Percentiles rank a stretch among this genome's conserved stretches.
Evolutionary conservation across 1,140 invertebrate genomes (phyloP).

Genomic region (Panagrolaimus sp.): DNA sequence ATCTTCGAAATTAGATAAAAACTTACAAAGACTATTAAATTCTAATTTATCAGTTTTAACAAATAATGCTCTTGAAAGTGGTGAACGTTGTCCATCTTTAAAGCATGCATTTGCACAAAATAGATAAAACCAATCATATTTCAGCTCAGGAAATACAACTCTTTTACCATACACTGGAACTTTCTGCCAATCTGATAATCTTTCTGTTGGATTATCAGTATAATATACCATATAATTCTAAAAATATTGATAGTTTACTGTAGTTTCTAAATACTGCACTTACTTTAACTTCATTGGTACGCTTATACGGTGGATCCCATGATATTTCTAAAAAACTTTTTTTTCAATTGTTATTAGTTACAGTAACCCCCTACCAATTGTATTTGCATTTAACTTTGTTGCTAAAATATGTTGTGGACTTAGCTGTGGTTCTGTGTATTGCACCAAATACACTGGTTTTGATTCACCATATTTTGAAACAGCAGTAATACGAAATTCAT

Average conservation of each 20-base stretch:
- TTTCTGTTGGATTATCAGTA: constrained; percentile 52
- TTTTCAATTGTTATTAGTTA: too few relatives aligned
- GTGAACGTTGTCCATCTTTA: constrained; percentile 55
- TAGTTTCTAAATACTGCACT: not conserved
- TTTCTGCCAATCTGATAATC: constrained; percentile 54
- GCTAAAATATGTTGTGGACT: constrained; percentile 57
- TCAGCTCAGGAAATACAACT: constrained; percentile 55
- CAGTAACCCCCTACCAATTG: too few relatives aligned
- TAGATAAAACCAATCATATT: constrained; percentile 37
- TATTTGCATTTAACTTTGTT: constrained; percentile 52
- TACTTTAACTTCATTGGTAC: constrained; percentile 51
- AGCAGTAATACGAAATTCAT: constrained; percentile 57
- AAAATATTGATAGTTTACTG: constrained; percentile 1
- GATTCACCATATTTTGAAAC: constrained; percentile 55
- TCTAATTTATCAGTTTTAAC: constrained; percentile 58
- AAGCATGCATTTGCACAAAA: constrained; percentile 21
- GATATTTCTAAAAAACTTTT: too few relatives aligned
- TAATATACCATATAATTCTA: constrained; percentile 57
- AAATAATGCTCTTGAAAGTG: constrained; percentile 52
- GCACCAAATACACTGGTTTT: constrained; percentile 53
- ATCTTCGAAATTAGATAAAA: not conserved
- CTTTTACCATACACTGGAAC: constrained; percentile 47
- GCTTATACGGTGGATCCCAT: constrained; percentile 57
- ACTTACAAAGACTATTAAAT: constrained; percentile 53
- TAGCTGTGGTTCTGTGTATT: constrained; percentile 57